Percentiles rank a stretch among this genome's conserved stretches.
Evolutionary conservation across 1,140 invertebrate genomes (phyloP).

Genomic region (Panagrolaimus sp.): DNA sequence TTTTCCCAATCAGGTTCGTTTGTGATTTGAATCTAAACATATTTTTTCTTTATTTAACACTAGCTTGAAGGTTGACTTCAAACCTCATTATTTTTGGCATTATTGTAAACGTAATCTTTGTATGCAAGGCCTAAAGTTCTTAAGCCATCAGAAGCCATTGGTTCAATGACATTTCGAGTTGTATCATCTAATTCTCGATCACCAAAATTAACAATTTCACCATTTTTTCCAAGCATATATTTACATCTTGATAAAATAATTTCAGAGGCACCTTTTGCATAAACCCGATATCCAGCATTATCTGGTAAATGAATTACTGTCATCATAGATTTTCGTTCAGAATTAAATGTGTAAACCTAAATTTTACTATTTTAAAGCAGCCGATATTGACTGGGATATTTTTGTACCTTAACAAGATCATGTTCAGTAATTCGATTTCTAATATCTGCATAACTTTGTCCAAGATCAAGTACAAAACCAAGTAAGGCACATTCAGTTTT

Average conservation of each 20-base stretch:
- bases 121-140: slow-evolving; percentile 63
- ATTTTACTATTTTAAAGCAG: neutral
- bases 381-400: slow-evolving; percentile 61
- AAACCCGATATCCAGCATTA: slow-evolving; percentile 54
- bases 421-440: slow-evolving; percentile 63
- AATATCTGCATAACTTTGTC: slow-evolving; percentile 61
- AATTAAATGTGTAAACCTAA: slow-evolving; percentile 60
- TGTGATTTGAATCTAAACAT: slow-evolving; percentile 24
- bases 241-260: slow-evolving; percentile 54
- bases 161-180: slow-evolving; percentile 90
- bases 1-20: slow-evolving; percentile 58
- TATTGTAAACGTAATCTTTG: slow-evolving; percentile 81
- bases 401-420: slow-evolving; percentile 62
- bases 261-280: slow-evolving; percentile 60
- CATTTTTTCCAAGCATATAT: slow-evolving; percentile 46
- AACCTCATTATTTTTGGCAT: slow-evolving; percentile 60
- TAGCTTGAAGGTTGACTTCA: slow-evolving; percentile 11
- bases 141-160: slow-evolving; percentile 95
- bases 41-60: neutral
- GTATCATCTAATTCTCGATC: slow-evolving; percentile 84
- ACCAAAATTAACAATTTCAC: slow-evolving; percentile 75
- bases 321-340: slow-evolving; percentile 59
- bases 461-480: slow-evolving; percentile 63
- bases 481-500: slow-evolving; percentile 65
- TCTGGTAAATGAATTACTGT: slow-evolving; percentile 46